Conservation (phyloP, 2,113 vertebrate species). For the Neoarius graeffei region DNA sequence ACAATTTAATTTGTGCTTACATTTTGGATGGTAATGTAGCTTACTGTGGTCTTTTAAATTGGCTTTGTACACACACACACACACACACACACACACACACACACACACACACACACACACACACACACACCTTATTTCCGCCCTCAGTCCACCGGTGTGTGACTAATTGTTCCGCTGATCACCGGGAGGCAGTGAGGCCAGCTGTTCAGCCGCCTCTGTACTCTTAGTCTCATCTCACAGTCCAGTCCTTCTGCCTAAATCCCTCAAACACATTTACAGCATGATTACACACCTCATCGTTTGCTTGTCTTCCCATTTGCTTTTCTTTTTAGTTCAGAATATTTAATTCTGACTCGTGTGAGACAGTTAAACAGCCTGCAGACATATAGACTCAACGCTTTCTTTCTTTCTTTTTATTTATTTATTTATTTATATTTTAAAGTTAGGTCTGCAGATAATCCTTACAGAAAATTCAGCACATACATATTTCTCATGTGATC, state of each 20-base stretch:
- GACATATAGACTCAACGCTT: neutral
- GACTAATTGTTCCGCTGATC: constrained; percentile 23
- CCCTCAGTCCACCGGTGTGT: constrained; percentile 13
- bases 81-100: neutral
- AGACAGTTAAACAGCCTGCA: neutral
- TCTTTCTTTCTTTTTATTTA: neutral
- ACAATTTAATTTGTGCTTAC: neutral
- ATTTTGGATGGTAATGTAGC: constrained; percentile 1
- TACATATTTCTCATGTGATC: neutral
- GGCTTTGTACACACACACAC: neutral
- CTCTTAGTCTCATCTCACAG: constrained; percentile 3
- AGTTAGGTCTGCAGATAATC: neutral
- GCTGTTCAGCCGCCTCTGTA: constrained; percentile 16
- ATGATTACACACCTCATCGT: constrained; percentile 16
- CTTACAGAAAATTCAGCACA: neutral
- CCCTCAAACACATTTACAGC: constrained; percentile 1
- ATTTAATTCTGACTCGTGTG: neutral
- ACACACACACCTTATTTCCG: constrained; percentile 16
- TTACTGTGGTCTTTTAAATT: neutral
- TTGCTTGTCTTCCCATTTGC: neutral
- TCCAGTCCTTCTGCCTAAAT: constrained; percentile 2
- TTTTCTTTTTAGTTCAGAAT: neutral
- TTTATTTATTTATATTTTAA: neutral
- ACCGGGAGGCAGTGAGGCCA: constrained; percentile 23
- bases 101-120: neutral